Percentiles rank a stretch among this genome's conserved stretches.
Conservation (phyloP, 2,113 vertebrate genomes). For the Ginglymostoma cirratum region DNA sequence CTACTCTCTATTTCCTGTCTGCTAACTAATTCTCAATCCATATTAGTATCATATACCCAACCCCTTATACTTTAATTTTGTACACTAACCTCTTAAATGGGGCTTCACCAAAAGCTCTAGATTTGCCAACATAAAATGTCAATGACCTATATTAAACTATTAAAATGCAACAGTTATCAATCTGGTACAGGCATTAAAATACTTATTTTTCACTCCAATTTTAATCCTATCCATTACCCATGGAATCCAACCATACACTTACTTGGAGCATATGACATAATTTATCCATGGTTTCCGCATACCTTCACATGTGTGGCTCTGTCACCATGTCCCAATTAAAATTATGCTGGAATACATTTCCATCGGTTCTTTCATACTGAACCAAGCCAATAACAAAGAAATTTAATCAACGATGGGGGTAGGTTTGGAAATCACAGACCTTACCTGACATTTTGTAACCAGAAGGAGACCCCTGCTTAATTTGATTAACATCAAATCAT, state of each 20-base stretch:
- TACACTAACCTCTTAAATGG: too few relatives aligned
- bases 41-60: too few relatives aligned
- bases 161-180: not conserved
- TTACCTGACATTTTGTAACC: not conserved
- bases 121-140: not conserved
- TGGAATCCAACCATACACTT: not conserved
- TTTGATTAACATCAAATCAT: not conserved
- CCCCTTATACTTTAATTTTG: too few relatives aligned
- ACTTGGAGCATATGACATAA: not conserved
- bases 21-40: too few relatives aligned
- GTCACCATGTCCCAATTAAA: not conserved
- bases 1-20: too few relatives aligned
- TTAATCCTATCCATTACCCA: not conserved
- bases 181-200: not conserved
- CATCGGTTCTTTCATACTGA: not conserved
- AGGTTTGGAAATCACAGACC: not conserved
- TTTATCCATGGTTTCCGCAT: not conserved
- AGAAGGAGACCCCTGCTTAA: not conserved
- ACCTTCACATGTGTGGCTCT: not conserved
- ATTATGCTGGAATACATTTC: not conserved
- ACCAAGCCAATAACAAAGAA: not conserved
- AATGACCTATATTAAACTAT: not conserved
- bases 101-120: too few relatives aligned
- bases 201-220: not conserved
- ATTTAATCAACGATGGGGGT: not conserved